Base-by-base conservation (phyloP, 1,140 invertebrate genomes). In the Lepidurus apus region DNA sequence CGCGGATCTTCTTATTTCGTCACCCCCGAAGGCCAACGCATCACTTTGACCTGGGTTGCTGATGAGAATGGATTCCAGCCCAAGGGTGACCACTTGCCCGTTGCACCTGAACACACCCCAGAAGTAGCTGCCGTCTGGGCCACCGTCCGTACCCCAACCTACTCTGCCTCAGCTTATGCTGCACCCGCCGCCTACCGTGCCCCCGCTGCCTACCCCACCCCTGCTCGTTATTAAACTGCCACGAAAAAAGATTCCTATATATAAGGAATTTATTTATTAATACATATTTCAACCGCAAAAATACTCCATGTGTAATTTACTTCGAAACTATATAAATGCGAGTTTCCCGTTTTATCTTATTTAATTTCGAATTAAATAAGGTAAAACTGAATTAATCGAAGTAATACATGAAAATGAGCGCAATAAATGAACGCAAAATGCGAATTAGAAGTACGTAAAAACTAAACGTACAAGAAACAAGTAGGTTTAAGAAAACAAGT, bases 11-110 rank as follows among this genome's bases (percentile, higher is more conserved):
- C 77, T 73, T 80, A 77, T 43, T 82, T 77, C 73, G 79, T 79
- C 43, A n/a, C 74, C 13, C 80, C 81, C 17, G 81, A 82, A 42
- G 81, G 81, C 17, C 80, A 80, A 11, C 81, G 74, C 13, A 75
- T 80, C 74, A 80, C 77, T 11, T 47, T 82, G 47, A 80, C 74
- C 44, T 82, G 80, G 79, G 80, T 74, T 13, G 81, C 81, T 34
- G 81, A 82, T 47, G 81, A 82, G 65, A 80, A 81, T 75, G 81
- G 81, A 74, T 82, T 81, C 79, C 74, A 78, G 7, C 78, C 81
- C 11, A 74, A 74, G 13, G 81, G 81, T 73, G 81, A 81, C 45
- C 80, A 81, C 44, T 76, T 81, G 47, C 81, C 81, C 74, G 43
- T 44, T 47, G 21, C 79, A n/a, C 79, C 79, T 42, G 44, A n/a